Evolutionary conservation across 2,113 vertebrate species (phyloP).

Genomic region (Oryzias woworae): DNA sequence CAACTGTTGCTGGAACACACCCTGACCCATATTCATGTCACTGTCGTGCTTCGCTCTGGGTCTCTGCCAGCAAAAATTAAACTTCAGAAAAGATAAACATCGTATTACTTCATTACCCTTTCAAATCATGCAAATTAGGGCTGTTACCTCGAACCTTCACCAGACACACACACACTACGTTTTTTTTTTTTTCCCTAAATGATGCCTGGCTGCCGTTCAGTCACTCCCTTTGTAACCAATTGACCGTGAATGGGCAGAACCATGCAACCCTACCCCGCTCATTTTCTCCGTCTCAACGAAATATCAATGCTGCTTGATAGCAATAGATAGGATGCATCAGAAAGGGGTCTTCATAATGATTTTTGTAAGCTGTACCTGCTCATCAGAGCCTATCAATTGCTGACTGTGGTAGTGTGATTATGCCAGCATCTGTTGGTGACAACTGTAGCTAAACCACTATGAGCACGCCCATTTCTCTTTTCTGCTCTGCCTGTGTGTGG

Average conservation of each 20-base stretch:
- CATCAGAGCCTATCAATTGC: constrained; percentile 91
- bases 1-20: constrained; percentile 65
- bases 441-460: constrained; percentile 92
- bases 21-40: constrained; percentile 71
- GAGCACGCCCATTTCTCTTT: constrained; percentile 79
- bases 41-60: constrained; percentile 81
- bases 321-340: constrained; percentile 99
- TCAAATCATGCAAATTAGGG: constrained; percentile 97
- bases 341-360: constrained; percentile 97
- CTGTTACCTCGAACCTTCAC: constrained; percentile 79
- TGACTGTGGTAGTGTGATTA: constrained; percentile 92
- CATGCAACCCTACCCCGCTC: constrained; percentile 80
- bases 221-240: constrained; percentile 82
- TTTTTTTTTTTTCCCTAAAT: constrained; percentile 73
- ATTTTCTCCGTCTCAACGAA: constrained; percentile 91
- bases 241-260: constrained; percentile 84
- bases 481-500: constrained; percentile 80
- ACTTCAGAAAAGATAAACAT: constrained; percentile 98
- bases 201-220: constrained; percentile 87
- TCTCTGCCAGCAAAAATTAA: constrained; percentile 88
- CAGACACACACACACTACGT: constrained; percentile 23
- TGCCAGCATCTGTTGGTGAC: constrained; percentile 92
- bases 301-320: constrained; percentile 96
- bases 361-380: constrained; percentile 84
- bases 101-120: constrained; percentile 99